These are phyloP conservation scores for Sturnira hondurensis DNA, from an alignment of 2,113 vertebrate species.

Conservation along the genomic window DNA sequence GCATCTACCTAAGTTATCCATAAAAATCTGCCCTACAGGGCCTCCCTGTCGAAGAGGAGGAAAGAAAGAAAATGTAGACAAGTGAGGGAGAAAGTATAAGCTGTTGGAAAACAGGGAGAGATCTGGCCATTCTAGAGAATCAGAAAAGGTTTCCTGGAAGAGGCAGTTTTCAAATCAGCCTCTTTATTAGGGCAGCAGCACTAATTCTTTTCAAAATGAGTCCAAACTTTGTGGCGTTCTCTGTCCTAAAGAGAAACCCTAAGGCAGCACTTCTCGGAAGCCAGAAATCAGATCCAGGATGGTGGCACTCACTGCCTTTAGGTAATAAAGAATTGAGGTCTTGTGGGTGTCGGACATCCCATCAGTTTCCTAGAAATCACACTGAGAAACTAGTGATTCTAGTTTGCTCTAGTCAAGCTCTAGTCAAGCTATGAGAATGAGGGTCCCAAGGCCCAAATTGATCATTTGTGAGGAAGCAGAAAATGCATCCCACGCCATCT, in stretches of 20 bases:
- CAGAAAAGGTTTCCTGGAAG: neutral
- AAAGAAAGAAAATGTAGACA: neutral
- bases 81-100: neutral
- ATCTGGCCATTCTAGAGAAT: neutral
- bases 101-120: neutral
- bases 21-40: neutral
- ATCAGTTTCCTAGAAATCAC: constrained; percentile 35
- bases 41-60: neutral
- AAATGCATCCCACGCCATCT: neutral
- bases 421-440: constrained; percentile 15
- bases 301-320: neutral
- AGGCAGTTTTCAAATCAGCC: neutral
- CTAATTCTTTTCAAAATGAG: neutral
- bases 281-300: neutral
- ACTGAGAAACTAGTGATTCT: too few relatives aligned
- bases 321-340: neutral
- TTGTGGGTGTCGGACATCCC: neutral
- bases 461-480: constrained; percentile 19
- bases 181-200: neutral
- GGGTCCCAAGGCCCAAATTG: neutral
- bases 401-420: neutral
- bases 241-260: neutral
- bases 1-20: accelerated
- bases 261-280: constrained; percentile 7
- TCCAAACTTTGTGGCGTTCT: neutral